Base-by-base conservation (phyloP, 2,113 vertebrate species). In the Oenanthe melanoleuca region DNA sequence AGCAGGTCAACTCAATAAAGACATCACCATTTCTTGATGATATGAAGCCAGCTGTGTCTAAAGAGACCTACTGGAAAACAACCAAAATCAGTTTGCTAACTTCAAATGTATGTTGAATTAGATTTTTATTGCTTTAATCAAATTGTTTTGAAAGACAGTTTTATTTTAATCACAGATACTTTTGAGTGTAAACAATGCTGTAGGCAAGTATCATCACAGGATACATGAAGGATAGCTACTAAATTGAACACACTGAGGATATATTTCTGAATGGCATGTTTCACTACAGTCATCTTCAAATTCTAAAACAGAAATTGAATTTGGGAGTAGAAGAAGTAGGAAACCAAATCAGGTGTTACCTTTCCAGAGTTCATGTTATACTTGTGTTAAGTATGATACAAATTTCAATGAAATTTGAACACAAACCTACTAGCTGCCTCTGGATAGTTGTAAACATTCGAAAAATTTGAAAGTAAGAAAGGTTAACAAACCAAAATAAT, bases 1-100 rank as follows among this genome's bases (percentile, higher is more conserved):
- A 94, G 57, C 72, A 86, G 78, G 80, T 93, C 82, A 94, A 70
- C 57, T 93, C 70, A 91, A 86, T 83, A 82, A 93, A 95, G 65
- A 44, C 73, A 81, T 87, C 83, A 82, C 31, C 10, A 89, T 91
- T 84, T 81, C 85, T 92, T 29, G 23, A 86, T 60, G 26, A 88
- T 53, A 61, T 28, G 38, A 95, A 92, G 49, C 49, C 84, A 96
- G 65, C 53, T 93, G 73, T 82, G 45, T 73, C 79, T 88, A 50
- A 65, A 90, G 37, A 61, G 21, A 71, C 45, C 31, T 55, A 44
- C 7, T 91, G 77, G 66, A 94, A 93, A 82, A 93, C 29, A 78
- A 18, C 4, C 67, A 72, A 49, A 87, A 52, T 63, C 25, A 45
- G 49, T 65, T 73, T 63, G 2, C 14, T 86, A 89, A 50, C 34